Conservation (phyloP, 2,797 vertebrate species). For the Tamandua tetradactyla region DNA sequence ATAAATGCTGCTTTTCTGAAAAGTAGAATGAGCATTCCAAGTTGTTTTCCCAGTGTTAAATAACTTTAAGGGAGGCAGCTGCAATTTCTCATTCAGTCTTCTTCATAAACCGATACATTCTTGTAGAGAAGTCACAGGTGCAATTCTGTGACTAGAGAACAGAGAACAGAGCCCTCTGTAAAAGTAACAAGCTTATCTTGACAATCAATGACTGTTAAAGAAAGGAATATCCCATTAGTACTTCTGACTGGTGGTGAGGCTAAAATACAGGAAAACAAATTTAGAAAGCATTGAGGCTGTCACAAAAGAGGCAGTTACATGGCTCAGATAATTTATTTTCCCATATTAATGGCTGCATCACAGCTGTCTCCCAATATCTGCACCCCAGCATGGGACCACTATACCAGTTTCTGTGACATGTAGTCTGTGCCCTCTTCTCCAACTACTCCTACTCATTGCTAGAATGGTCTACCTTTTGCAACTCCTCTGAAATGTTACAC, state of each 20-base stretch:
- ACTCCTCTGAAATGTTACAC: constrained; percentile 11
- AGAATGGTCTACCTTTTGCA: neutral
- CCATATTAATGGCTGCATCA: neutral
- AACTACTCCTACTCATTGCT: neutral
- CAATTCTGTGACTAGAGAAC: constrained; percentile 18
- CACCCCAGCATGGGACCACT: neutral
- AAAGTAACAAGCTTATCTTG: neutral
- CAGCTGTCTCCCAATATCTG: neutral
- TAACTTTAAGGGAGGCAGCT: neutral
- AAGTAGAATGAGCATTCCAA: constrained; percentile 9
- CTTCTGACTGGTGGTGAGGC: neutral
- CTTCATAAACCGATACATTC: neutral
- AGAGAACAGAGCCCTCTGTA: neutral
- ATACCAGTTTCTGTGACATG: neutral
- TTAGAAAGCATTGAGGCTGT: neutral
- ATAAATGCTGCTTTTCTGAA: neutral
- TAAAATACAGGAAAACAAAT: constrained; percentile 10
- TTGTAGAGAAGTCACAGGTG: constrained; percentile 49
- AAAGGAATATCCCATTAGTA: neutral
- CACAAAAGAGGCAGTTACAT: neutral
- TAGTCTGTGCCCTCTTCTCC: neutral
- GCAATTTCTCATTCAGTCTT: neutral
- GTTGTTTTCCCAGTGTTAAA: constrained; percentile 40
- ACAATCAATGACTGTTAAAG: constrained; percentile 8
- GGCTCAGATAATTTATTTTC: neutral